Percentiles rank a stretch among this genome's conserved stretches.
Evolutionary conservation across 2,888 invertebrate species (phyloP).

Genomic region (Carcina quercana): DNA sequence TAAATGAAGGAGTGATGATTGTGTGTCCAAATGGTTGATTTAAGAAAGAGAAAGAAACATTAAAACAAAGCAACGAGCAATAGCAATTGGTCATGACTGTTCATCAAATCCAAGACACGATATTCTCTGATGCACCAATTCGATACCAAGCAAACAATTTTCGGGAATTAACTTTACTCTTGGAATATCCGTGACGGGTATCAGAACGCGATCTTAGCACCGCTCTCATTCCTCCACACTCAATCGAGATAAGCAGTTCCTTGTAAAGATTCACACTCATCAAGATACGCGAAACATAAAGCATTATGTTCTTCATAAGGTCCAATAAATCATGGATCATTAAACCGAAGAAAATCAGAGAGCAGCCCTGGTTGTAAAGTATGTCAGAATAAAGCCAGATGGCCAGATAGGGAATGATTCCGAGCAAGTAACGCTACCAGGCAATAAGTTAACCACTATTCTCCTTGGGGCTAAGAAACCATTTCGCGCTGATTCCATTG

Average conservation of each 20-base stretch:
- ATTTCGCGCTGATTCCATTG: slow-evolving; percentile 51
- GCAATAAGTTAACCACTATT: slow-evolving; percentile 44
- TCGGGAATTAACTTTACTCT: too few species aligned
- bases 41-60: too few species aligned
- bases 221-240: too few species aligned
- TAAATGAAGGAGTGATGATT: too few species aligned
- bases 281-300: slow-evolving; percentile 13
- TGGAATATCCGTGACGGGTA: too few species aligned
- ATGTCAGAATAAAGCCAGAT: slow-evolving; percentile 52
- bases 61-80: too few species aligned
- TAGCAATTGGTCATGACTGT: too few species aligned
- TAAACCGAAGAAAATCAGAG: slow-evolving; percentile 41
- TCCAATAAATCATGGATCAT: slow-evolving; percentile 48
- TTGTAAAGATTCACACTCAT: slow-evolving; percentile 16
- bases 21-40: too few species aligned
- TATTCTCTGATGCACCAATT: too few species aligned
- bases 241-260: slow-evolving; percentile 13
- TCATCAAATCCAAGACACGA: too few species aligned
- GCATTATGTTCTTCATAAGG: slow-evolving; percentile 28
- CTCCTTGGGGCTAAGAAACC: slow-evolving; percentile 44
- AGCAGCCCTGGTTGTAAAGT: slow-evolving; percentile 50
- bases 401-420: slow-evolving; percentile 54
- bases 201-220: too few species aligned
- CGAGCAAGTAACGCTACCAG: slow-evolving; percentile 47
- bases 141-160: too few species aligned